Percentiles rank a stretch among this genome's conserved stretches.
Conservation (phyloP, 2,888 invertebrate species). For the Andrena chrysosceles region DNA sequence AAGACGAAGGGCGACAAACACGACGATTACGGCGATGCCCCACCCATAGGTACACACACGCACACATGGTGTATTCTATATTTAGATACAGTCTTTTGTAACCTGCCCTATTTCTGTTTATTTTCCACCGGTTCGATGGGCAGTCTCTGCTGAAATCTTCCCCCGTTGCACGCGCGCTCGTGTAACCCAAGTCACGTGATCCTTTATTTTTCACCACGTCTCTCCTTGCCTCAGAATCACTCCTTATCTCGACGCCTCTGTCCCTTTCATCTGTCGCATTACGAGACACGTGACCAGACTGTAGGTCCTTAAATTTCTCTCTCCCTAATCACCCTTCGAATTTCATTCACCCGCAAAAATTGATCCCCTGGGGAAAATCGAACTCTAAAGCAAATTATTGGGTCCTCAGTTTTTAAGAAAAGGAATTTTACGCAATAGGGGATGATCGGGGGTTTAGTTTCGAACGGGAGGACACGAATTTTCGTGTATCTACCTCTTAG, state of each 20-base stretch:
- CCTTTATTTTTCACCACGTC: slow-evolving; percentile 13
- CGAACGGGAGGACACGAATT: slow-evolving; percentile 38
- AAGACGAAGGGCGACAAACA: slow-evolving; percentile 57
- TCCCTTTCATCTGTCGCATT: not conserved
- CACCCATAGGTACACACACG: slow-evolving; percentile 63
- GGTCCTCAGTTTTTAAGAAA: too few species aligned
- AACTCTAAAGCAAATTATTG: too few species aligned
- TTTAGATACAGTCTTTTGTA: slow-evolving; percentile 77
- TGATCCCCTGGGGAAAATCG: too few species aligned
- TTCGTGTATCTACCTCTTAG: slow-evolving; percentile 6
- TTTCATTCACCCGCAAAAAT: not conserved
- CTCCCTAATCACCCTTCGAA: not conserved
- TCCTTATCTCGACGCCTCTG: not conserved
- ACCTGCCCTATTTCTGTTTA: slow-evolving; percentile 81
- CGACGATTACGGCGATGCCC: slow-evolving; percentile 65
- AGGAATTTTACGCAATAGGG: not conserved
- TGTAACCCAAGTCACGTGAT: slow-evolving; percentile 18
- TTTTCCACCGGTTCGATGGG: slow-evolving; percentile 60
- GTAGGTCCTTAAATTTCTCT: not conserved
- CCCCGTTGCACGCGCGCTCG: slow-evolving; percentile 1
- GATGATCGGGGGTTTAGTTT: slow-evolving; percentile 46
- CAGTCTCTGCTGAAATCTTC: slow-evolving; percentile 28
- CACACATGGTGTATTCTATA: slow-evolving; percentile 74
- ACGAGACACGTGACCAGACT: not conserved
- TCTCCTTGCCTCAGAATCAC: not conserved